Base-by-base conservation (phyloP, 2,797 vertebrate species). In the Falco rusticolus region DNA sequence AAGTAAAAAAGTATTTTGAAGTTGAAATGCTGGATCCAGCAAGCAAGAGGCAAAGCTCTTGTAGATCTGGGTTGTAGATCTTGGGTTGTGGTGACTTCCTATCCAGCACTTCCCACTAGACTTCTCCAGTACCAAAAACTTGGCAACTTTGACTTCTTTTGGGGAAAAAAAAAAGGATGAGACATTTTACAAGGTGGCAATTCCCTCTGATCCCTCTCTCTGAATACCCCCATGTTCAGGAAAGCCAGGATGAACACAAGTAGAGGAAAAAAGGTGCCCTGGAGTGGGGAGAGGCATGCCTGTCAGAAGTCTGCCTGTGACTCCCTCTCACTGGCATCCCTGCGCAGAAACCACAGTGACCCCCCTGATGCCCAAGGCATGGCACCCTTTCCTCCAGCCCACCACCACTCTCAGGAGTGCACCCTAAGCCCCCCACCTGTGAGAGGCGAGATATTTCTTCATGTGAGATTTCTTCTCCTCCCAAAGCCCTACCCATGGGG, bases 391-490 rank as follows among this genome's bases (percentile, higher is more conserved):
- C 28, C 21, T 60, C 10, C 6, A 24, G 47, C 12, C 28, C 20
- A 6, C 0, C 4, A 34, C 16, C 17, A 7, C 19, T 68, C 7
- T 28, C 0, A 0, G 26, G 25, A 77, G 15, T 3, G 5, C 31
- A 69, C 16, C 10, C 4, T 7, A 19, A 63, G 33, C 69, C 29
- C 87, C 2, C 0, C 17, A 66, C 11, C 43, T 45, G 17, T 45
- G 43, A 45, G 43, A 45, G 43, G 43, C 17, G 17, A 17, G 16
- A 45, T 17, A 45, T 45, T 45, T 45, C 43, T 45, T 57, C 29
- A 45, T 19, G 29, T 31, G 31, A 85, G 8, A 50, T 43, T 33
- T 34, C 25, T 60, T 39, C 33, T 60, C 31, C 18, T 64, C 19
- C 22, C 19, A 22, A 86, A 85, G 31, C 41, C 15, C 72, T 65